Evolutionary conservation across 2,113 vertebrate species (phyloP).

Genomic region (Cynocephalus volans): DNA sequence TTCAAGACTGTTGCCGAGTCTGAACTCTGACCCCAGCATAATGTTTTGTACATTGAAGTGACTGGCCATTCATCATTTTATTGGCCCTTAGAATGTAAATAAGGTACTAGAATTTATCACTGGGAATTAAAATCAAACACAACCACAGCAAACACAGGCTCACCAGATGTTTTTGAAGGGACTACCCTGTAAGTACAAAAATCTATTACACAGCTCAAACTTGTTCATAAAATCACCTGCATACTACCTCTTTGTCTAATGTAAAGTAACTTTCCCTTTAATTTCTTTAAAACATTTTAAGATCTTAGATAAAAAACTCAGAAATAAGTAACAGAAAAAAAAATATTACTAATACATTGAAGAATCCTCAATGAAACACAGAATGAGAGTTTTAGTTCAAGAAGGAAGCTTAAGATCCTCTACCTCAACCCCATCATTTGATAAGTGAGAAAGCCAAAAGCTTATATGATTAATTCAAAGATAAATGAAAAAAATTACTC

Average conservation of each 20-base stretch:
- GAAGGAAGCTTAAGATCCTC: background rate
- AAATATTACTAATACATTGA: background rate
- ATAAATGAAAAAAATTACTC: background rate
- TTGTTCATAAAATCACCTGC: background rate
- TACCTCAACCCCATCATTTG: background rate
- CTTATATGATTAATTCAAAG: background rate
- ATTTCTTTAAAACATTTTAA: background rate
- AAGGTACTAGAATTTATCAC: background rate
- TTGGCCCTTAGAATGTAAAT: background rate
- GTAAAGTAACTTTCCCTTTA: background rate
- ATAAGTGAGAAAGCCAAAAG: background rate
- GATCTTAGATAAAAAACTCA: background rate
- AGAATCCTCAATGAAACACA: background rate
- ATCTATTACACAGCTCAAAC: background rate
- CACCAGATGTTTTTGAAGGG: background rate
- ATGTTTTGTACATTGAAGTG: background rate
- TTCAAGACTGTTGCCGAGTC: background rate
- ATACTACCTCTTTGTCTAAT: background rate
- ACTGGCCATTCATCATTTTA: background rate
- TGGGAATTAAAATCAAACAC: background rate
- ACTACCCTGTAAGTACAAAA: background rate
- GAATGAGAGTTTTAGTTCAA: background rate
- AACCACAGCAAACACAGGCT: background rate
- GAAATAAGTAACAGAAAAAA: background rate
- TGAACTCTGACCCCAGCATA: background rate